These are phyloP conservation scores for Muscicapa comitata DNA, from an alignment of 2,797 vertebrate genomes.

Conservation along the genomic window DNA sequence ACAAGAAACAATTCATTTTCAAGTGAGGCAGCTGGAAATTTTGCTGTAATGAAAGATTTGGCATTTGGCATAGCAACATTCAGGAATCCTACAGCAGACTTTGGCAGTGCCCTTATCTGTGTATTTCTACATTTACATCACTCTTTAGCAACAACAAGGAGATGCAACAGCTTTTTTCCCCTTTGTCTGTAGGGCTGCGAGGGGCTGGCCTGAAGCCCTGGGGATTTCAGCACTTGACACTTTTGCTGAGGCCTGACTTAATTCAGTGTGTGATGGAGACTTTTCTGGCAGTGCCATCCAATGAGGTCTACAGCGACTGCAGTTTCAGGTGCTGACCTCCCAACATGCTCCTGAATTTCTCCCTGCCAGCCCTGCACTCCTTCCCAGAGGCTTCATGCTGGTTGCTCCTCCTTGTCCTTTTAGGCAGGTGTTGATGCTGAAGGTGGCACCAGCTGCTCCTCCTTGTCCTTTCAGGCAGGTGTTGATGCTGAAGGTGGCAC, in stretches of 20 bases:
- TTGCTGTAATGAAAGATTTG: slow-evolving; percentile 27
- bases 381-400: not conserved
- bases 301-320: not conserved
- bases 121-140: not conserved
- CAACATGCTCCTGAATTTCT: rapidly evolving
- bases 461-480: rapidly evolving
- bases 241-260: not conserved
- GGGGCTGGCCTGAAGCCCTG: not conserved
- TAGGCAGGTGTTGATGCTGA: not conserved
- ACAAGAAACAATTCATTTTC: slow-evolving; percentile 56
- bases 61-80: not conserved
- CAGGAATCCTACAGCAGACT: not conserved
- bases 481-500: not conserved
- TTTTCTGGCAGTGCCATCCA: not conserved
- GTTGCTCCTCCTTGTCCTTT: not conserved
- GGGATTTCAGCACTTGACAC: not conserved
- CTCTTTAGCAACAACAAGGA: not conserved
- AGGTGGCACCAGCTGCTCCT: not conserved
- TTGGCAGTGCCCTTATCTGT: not conserved
- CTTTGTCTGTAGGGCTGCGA: not conserved
- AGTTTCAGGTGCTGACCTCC: not conserved
- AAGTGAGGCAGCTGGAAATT: slow-evolving; percentile 26
- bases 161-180: not conserved
- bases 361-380: not conserved
- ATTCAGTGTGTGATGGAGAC: not conserved